Conservation (phyloP, 2,113 vertebrate genomes). For the Anser brachyrhynchus region DNA sequence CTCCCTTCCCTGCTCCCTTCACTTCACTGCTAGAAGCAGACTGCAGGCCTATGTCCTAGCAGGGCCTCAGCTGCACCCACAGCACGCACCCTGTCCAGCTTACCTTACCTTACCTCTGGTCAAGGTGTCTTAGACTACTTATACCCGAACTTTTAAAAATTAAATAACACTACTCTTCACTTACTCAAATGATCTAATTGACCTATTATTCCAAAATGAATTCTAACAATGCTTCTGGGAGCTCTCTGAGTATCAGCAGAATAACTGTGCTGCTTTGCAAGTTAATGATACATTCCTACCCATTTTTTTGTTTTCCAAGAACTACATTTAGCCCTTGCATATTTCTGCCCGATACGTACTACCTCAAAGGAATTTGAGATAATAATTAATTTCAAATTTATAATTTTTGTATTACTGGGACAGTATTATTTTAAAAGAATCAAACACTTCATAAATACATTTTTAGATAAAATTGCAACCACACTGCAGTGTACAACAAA, state of each 20-base stretch:
- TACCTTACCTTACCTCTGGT: neutral
- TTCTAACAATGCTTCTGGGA: constrained; percentile 20
- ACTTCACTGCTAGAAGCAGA: neutral
- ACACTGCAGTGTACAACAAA: neutral
- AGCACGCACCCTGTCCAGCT: neutral
- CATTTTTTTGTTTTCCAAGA: neutral
- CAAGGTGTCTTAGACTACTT: neutral
- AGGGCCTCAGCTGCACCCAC: neutral
- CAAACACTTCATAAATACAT: neutral
- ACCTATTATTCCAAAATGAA: neutral
- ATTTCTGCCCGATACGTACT: neutral
- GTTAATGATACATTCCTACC: neutral
- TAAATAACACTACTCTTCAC: neutral
- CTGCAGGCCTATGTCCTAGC: neutral
- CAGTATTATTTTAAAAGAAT: neutral
- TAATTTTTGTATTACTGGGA: neutral
- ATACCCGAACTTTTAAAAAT: neutral
- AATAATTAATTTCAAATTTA: neutral
- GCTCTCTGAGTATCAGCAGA: neutral
- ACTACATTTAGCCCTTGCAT: neutral
- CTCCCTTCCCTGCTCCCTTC: fast-evolving
- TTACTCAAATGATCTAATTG: neutral
- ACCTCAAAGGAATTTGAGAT: neutral
- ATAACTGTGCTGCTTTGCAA: neutral
- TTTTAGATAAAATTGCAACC: neutral